Evolutionary conservation across 2,888 invertebrate genomes (phyloP).

Genomic region (Rotaria magnacalcarata): DNA sequence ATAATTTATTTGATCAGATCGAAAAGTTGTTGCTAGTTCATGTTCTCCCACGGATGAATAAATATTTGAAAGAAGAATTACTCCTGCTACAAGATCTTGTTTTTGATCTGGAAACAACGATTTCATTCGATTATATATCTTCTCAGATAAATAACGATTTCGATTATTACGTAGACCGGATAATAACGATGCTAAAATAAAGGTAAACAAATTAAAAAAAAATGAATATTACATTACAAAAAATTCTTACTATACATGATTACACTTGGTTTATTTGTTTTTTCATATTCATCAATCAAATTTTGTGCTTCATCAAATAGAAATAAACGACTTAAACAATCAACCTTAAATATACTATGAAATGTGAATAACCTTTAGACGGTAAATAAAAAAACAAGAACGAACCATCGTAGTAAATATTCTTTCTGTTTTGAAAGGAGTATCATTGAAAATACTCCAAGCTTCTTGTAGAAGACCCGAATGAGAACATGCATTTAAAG

Average conservation of each 20-base stretch:
- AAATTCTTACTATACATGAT: neutral
- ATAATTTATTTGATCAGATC: no score
- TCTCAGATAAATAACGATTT: no score
- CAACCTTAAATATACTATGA: neutral
- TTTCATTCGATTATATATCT: no score
- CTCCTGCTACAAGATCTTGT: no score
- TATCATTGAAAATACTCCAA: neutral
- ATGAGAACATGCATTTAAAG: neutral
- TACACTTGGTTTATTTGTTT: neutral
- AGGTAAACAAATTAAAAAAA: no score
- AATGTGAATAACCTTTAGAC: no score
- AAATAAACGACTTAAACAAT: neutral
- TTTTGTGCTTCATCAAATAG: conserved; percentile 14
- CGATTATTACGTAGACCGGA: no score
- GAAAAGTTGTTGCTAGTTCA: no score
- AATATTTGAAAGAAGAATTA: no score
- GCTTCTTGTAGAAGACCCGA: neutral
- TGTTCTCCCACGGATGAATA: no score
- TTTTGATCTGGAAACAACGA: no score
- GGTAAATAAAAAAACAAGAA: neutral
- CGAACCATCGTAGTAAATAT: neutral
- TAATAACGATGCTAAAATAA: no score
- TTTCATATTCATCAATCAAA: neutral
- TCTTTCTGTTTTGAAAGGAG: neutral
- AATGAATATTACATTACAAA: neutral